These are phyloP conservation scores for Scelioninae gen. 2 DNA, from an alignment of 2,888 invertebrate genomes.

Conservation along the genomic window DNA sequence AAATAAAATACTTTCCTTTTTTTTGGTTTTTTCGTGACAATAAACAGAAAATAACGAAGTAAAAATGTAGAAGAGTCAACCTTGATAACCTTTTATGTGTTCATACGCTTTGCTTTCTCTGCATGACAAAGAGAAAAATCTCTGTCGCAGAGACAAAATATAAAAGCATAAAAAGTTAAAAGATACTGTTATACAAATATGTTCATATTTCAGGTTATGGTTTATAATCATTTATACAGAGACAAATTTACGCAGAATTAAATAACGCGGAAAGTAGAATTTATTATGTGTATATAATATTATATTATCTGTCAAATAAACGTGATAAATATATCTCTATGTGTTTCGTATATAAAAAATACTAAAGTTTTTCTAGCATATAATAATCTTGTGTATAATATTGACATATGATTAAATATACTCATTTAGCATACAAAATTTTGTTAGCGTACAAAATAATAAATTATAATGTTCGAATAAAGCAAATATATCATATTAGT, in stretches of 20 bases:
- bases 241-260: no score
- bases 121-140: slow-evolving; percentile 34
- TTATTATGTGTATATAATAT: no score
- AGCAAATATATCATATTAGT: not conserved
- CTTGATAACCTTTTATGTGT: slow-evolving; percentile 50
- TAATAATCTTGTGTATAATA: no score
- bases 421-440: no score
- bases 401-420: no score
- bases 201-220: slow-evolving; percentile 24
- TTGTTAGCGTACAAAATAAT: no score
- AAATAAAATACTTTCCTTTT: slow-evolving; percentile 37
- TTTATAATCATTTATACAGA: not conserved
- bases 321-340: no score
- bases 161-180: slow-evolving; percentile 10
- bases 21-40: slow-evolving; percentile 27
- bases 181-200: slow-evolving; percentile 39
- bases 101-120: slow-evolving; percentile 51
- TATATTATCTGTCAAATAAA: no score
- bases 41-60: slow-evolving; percentile 14
- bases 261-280: no score
- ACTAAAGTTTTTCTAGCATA: no score
- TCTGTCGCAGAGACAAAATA: slow-evolving; percentile 20
- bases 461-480: no score
- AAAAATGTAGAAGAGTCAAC: slow-evolving; percentile 28
- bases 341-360: no score